phyloP scores from a whole-genome alignment of 2,888 invertebrate genomes.

The Drosophila neutralis region DNA sequence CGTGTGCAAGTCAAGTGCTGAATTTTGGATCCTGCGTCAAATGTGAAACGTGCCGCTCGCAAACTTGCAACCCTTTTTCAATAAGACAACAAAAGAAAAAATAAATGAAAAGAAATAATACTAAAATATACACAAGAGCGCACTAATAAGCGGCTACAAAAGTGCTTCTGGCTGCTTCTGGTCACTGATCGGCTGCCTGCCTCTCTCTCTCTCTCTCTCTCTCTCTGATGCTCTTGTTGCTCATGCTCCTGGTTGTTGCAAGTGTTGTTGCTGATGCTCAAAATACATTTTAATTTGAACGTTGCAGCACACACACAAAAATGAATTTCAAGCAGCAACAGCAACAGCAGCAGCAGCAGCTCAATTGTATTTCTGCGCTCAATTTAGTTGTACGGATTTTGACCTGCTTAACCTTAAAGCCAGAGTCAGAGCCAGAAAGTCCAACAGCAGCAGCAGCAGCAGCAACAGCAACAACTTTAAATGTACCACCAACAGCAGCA shows the following conservation, averaged over 20 bases:
- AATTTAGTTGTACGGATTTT: constrained; percentile 84
- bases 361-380: constrained; percentile 82
- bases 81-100: constrained; percentile 19
- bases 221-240: neutral
- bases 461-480: constrained; percentile 44
- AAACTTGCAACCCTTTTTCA: constrained; percentile 18
- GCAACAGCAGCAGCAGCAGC: constrained; percentile 29
- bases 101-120: constrained; percentile 29
- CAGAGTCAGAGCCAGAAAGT: constrained; percentile 56
- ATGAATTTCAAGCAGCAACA: constrained; percentile 52
- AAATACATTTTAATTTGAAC: constrained; percentile 79
- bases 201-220: neutral
- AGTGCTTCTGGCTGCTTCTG: constrained; percentile 81
- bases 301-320: constrained; percentile 41
- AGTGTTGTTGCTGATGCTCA: constrained; percentile 49
- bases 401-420: constrained; percentile 83
- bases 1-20: constrained; percentile 43
- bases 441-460: constrained; percentile 32
- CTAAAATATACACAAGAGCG: constrained; percentile 58
- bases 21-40: constrained; percentile 60
- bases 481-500: constrained; percentile 46
- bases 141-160: constrained; percentile 79
- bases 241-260: constrained; percentile 12
- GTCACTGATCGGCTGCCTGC: constrained; percentile 55
- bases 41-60: constrained; percentile 72